Base-by-base conservation (phyloP, 2,888 invertebrate genomes). In the Drosophila maculinotata region DNA sequence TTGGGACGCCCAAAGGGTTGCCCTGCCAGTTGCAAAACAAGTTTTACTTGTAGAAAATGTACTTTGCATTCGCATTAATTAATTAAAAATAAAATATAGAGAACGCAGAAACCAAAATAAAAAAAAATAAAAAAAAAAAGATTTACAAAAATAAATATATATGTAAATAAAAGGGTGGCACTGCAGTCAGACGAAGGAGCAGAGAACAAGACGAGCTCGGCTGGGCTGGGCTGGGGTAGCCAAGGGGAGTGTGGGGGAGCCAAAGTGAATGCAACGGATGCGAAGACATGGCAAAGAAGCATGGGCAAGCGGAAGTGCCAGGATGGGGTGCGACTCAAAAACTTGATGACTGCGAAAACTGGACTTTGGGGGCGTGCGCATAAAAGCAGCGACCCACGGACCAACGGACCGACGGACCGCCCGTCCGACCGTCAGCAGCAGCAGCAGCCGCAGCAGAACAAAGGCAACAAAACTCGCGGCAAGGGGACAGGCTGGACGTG, bases 21-120 rank as follows among this genome's bases (percentile, higher is more conserved):
- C 63, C 62, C 66, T 65, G 79, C 58, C 64, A 70, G 87, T 82
- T 87, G 79, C 82, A 76, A 79, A 79, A 86, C 86, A 89, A 89
- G 89, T 89, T 83, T 85, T 78, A 82, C 89, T 89, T 89, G 89
- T 89, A 89, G 89, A 89, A 89, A 86, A 85, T 72, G 83, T 89
- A 88, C 88, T 87, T 88, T 89, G 85, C 89, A 83, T 88, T 89
- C 89, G 79, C 89, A 88, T 89, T 89, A 88, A 88, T 89, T 89
- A 89, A 88, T 88, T 88, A 89, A 89, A 89, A 88, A 88, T 82
- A 88, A 88, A 87, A 88, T 74, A 88, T 81, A 83, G 58, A 75
- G 76, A 75, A 42, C 49, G 28, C 73, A 72, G 56, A 73, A 64
- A 48, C 48, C 51, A 51, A 57, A 45, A 53, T 56, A 17, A 44